phyloP scores from a whole-genome alignment of 2,797 vertebrate species.

The Micromesistius poutassou region DNA sequence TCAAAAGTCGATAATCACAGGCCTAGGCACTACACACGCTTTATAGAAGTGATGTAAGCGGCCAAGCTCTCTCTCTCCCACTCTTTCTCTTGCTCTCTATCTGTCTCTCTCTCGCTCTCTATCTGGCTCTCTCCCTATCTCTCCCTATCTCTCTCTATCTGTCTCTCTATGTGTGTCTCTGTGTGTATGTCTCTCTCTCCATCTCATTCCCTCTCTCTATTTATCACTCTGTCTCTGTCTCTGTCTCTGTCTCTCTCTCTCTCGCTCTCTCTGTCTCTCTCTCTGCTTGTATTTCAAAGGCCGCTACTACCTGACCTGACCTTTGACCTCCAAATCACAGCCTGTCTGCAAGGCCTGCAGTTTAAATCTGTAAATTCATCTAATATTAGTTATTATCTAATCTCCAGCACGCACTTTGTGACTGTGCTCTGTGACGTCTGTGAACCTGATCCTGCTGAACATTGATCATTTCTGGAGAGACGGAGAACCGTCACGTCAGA shows the following conservation, averaged over 20 bases:
- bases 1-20: background rate
- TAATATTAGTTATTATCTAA: constrained; percentile 20
- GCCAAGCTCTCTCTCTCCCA: too few species aligned
- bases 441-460: constrained; percentile 41
- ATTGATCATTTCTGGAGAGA: constrained; percentile 41
- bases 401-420: background rate
- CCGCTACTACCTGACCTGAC: background rate
- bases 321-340: background rate
- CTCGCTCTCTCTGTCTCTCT: background rate
- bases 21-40: background rate
- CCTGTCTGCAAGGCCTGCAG: background rate
- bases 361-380: constrained; percentile 24
- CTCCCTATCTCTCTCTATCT: too few species aligned
- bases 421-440: background rate
- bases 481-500: constrained; percentile 33
- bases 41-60: background rate
- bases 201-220: too few species aligned
- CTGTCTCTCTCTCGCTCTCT: too few species aligned
- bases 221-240: too few species aligned
- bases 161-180: too few species aligned
- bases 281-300: background rate
- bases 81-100: too few species aligned
- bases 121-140: too few species aligned
- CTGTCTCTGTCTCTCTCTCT: too few species aligned
- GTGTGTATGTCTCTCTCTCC: too few species aligned